Conservation (phyloP, 2,888 invertebrate genomes). For the Ophioninae sp. region DNA sequence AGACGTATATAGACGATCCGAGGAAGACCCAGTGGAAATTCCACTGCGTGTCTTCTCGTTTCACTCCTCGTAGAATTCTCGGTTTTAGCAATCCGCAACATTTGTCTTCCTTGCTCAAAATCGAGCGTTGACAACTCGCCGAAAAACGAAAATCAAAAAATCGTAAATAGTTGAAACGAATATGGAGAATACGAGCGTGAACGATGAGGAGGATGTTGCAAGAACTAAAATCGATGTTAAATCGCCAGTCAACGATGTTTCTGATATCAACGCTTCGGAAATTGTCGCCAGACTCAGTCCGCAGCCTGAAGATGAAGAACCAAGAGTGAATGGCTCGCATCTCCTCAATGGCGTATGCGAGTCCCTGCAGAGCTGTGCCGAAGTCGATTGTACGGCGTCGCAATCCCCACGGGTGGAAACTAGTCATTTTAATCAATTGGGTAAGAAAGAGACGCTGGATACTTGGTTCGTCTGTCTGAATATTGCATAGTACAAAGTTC, state of each 20-base stretch:
- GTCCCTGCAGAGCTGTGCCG: slow-evolving; percentile 69
- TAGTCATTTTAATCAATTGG: slow-evolving; percentile 78
- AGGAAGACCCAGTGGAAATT: slow-evolving; percentile 48
- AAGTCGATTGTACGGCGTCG: slow-evolving; percentile 63
- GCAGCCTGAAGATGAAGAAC: slow-evolving; percentile 66
- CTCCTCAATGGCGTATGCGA: slow-evolving; percentile 76
- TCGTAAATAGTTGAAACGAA: slow-evolving; percentile 2
- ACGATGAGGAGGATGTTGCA: slow-evolving; percentile 62
- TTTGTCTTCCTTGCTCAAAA: neutral
- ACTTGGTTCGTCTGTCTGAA: neutral
- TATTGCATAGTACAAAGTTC: neutral
- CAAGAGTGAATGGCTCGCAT: slow-evolving; percentile 74
- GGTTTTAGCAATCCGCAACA: neutral
- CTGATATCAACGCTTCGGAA: slow-evolving; percentile 73
- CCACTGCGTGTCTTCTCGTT: slow-evolving; percentile 52
- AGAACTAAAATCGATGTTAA: slow-evolving; percentile 68
- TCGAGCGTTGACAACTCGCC: slow-evolving; percentile 13
- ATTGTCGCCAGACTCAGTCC: slow-evolving; percentile 76
- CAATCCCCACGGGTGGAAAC: slow-evolving; percentile 73
- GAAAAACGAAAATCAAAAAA: slow-evolving; percentile 22
- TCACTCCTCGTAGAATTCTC: neutral
- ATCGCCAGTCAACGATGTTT: slow-evolving; percentile 63
- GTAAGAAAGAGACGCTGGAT: slow-evolving; percentile 62
- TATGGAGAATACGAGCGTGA: slow-evolving; percentile 68
- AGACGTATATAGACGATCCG: slow-evolving; percentile 5